These are phyloP conservation scores for Sialia sialis DNA, from an alignment of 2,113 vertebrate species.

Conservation along the genomic window DNA sequence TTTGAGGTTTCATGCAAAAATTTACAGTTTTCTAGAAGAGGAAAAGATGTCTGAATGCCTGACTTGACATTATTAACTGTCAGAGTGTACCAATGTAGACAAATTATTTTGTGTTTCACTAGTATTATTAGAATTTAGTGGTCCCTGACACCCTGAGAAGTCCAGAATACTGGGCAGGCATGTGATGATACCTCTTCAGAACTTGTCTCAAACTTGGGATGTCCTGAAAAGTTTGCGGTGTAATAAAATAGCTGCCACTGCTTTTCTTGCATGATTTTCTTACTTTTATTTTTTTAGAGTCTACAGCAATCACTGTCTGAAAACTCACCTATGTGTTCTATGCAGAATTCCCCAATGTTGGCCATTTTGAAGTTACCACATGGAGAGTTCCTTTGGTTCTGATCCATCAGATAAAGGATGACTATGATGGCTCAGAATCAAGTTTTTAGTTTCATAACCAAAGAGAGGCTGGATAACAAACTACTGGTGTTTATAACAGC, in stretches of 20 bases:
- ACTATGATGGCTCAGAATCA: not conserved
- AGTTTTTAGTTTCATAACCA: not conserved
- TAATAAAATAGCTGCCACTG: fast-evolving
- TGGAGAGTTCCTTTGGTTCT: not conserved
- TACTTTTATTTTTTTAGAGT: not conserved
- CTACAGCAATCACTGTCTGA: not conserved
- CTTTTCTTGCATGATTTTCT: not conserved
- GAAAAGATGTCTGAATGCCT: not conserved
- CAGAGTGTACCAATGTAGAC: not conserved
- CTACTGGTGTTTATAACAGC: not conserved
- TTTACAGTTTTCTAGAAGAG: not conserved
- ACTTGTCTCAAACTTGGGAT: not conserved
- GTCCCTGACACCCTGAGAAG: not conserved
- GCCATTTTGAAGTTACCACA: not conserved
- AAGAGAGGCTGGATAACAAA: not conserved
- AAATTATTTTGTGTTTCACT: not conserved
- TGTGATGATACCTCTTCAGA: not conserved
- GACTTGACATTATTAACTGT: not conserved
- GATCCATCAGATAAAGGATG: not conserved
- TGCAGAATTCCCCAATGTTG: not conserved
- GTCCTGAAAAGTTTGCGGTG: not conserved
- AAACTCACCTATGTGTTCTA: not conserved
- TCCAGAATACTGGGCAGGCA: not conserved
- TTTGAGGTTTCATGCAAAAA: not conserved
- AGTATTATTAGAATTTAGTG: not conserved